Evolutionary conservation across 2,797 vertebrate genomes (phyloP).

Genomic region (Pangasius sanitwongsei): DNA sequence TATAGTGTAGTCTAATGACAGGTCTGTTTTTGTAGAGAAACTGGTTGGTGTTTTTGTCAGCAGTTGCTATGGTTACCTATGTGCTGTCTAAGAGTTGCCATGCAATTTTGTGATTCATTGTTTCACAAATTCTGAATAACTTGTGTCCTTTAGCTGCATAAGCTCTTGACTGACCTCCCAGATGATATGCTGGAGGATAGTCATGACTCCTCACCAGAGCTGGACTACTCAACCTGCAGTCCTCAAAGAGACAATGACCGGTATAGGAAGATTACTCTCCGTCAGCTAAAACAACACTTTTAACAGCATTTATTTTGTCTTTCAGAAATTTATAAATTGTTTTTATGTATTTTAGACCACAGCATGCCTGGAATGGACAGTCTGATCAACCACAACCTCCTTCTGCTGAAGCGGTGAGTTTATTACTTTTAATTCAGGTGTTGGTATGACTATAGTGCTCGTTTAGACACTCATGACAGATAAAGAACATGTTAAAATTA

Average conservation of each 20-base stretch:
- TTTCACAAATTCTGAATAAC: conserved; percentile 25
- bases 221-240: conserved; percentile 77
- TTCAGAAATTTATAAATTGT: neutral
- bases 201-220: conserved; percentile 82
- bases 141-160: conserved; percentile 82
- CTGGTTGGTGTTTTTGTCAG: conserved; percentile 36
- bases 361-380: conserved; percentile 70
- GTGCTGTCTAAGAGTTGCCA: neutral
- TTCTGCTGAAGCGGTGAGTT: conserved; percentile 74
- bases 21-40: conserved; percentile 36
- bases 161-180: conserved; percentile 90
- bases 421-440: conserved; percentile 1
- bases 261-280: conserved; percentile 66
- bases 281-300: neutral
- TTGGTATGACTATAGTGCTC: neutral
- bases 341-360: conserved; percentile 65
- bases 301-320: neutral
- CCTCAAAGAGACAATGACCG: conserved; percentile 72
- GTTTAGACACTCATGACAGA: neutral
- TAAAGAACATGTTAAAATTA: neutral
- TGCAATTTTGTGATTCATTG: neutral
- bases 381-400: conserved; percentile 66
- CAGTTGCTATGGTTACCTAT: conserved; percentile 37
- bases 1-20: neutral
- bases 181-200: conserved; percentile 98